Conservation (phyloP, 2,888 invertebrate species). For the Steinernema carpocapsae region DNA sequence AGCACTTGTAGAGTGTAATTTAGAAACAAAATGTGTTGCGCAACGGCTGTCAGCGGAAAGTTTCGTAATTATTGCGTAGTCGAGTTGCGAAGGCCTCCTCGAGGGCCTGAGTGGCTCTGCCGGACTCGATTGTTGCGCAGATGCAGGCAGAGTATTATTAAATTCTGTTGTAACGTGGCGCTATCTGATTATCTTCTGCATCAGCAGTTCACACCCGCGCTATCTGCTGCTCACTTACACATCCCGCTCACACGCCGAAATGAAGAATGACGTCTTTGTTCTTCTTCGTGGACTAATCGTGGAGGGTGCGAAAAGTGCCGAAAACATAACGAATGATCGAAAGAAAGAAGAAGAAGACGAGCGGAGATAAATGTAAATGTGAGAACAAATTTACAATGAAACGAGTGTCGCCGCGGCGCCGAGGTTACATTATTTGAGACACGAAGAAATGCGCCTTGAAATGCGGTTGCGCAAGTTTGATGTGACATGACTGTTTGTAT, state of each 20-base stretch:
- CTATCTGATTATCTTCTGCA: slow-evolving; percentile 13
- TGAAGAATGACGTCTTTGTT: slow-evolving; percentile 25
- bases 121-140: too few relatives aligned
- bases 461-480: background rate
- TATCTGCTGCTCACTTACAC: slow-evolving; percentile 19
- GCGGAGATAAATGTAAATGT: slow-evolving; percentile 23
- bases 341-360: slow-evolving; percentile 8
- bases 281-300: background rate
- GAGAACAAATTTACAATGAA: slow-evolving; percentile 29
- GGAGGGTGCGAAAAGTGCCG: slow-evolving; percentile 1
- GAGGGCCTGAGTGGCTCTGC: background rate
- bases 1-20: slow-evolving; percentile 16
- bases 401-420: background rate
- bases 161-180: background rate
- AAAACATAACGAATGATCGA: slow-evolving; percentile 16
- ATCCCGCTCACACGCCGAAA: slow-evolving; percentile 14
- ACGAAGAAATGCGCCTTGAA: background rate
- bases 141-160: background rate
- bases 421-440: background rate
- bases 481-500: background rate
- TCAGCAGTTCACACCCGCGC: background rate
- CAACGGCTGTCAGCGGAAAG: background rate
- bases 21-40: slow-evolving; percentile 7
- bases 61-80: slow-evolving; percentile 17
- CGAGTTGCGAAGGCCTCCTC: background rate